Evolutionary conservation across 1,140 invertebrate genomes (phyloP), one percentile per base, ranked within the genome.

Genomic region (Drosophila ogumai): DNA sequence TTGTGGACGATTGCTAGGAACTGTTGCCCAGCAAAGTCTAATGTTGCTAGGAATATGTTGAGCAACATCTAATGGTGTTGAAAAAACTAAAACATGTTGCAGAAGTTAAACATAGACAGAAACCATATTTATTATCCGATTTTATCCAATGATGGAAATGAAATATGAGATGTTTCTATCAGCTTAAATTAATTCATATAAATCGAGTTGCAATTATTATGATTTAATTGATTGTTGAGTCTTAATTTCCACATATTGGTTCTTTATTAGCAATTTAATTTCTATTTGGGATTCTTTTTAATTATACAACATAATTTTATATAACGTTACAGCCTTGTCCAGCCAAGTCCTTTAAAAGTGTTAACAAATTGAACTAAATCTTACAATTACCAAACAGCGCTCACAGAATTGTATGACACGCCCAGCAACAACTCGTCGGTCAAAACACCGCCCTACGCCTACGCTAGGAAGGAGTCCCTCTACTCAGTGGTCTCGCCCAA

Each of bases 361-460:
- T 52, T 25, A 38, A 58, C 15, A 13, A 32, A 3, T 32, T 31
- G 7, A 28, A 19, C 22, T 15, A 8, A 57, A 38, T 36, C n/a
- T 52, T 43, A 3, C 13, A 44, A 12, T 50, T 40, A 22, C 32
- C n/a, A 41, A 67, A 41, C 68, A 91, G 82, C 36, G 43, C 71
- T 47, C 78, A 85, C 81, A 65, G 91, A 92, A 57, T 71, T 91
- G 44, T 92, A 92, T 79, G 91, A 92, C 50, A 81, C 90, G 25
- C 91, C 91, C 22, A 91, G 87, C 57, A 92, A 91, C 22, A 92
- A 91, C 40, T 86, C 87, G 8, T 92, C 91, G 13, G 81, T 91
- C 5, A 81, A 78, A 34, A 85, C 85, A 32, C 69, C 82, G 9
- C 74, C 91, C 4, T 92, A 92, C 54, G 78, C 84, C 28, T 92